phyloP scores from a whole-genome alignment of 2,797 vertebrate genomes.

The Notolepis coatsorum region DNA sequence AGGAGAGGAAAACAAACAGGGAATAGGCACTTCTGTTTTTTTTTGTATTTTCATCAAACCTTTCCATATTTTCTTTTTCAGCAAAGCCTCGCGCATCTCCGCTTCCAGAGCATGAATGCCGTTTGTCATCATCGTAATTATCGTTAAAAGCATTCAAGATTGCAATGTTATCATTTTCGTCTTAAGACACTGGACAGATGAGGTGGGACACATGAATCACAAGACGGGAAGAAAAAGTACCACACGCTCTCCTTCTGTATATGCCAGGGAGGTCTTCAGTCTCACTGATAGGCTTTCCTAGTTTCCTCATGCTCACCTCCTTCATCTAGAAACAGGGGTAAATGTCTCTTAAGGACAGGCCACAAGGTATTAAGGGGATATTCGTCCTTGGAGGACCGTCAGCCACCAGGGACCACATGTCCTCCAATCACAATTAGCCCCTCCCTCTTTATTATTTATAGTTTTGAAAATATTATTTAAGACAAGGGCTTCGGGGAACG shows the following conservation, averaged over 20 bases:
- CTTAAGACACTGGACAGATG: slow-evolving; percentile 31
- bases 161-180: slow-evolving; percentile 33
- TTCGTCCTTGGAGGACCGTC: not conserved
- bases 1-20: slow-evolving; percentile 54
- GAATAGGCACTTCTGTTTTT: slow-evolving; percentile 82
- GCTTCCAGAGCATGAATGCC: slow-evolving; percentile 13
- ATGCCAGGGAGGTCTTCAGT: slow-evolving; percentile 9
- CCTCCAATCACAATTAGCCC: not conserved
- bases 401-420: not conserved
- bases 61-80: slow-evolving; percentile 40
- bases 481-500: not conserved
- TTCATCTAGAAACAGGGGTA: not conserved
- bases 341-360: not conserved
- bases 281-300: not conserved
- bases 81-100: slow-evolving; percentile 18
- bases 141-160: slow-evolving; percentile 34
- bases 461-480: no score
- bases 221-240: slow-evolving; percentile 10
- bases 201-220: slow-evolving; percentile 35
- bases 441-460: not conserved
- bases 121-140: slow-evolving; percentile 14
- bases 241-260: slow-evolving; percentile 17
- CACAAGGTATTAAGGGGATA: not conserved
- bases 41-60: slow-evolving; percentile 35
- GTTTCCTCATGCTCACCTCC: not conserved